Percentiles rank a stretch among this genome's conserved stretches.
Conservation (phyloP, 2,888 invertebrate species). For the Pammene fasciana region DNA sequence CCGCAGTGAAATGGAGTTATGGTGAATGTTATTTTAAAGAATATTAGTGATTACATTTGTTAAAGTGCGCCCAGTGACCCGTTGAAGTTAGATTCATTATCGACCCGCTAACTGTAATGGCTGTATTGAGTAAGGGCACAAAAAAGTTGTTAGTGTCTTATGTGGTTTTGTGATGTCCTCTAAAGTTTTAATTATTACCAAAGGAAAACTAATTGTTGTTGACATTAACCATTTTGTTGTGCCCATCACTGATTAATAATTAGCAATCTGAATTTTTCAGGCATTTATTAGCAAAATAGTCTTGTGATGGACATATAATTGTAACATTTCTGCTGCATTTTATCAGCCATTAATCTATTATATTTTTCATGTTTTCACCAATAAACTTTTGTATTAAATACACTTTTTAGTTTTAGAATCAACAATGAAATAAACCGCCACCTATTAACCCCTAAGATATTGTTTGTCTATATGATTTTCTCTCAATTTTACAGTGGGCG, state of each 20-base stretch:
- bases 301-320: slow-evolving; percentile 81
- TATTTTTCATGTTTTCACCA: slow-evolving; percentile 84
- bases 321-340: slow-evolving; percentile 84
- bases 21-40: slow-evolving; percentile 74
- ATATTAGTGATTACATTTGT: slow-evolving; percentile 69
- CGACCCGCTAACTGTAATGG: slow-evolving; percentile 73
- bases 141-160: slow-evolving; percentile 81
- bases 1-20: slow-evolving; percentile 80
- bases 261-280: slow-evolving; percentile 80
- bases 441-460: slow-evolving; percentile 76
- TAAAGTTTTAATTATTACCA: slow-evolving; percentile 69
- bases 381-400: slow-evolving; percentile 84
- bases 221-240: slow-evolving; percentile 83
- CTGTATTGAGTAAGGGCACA: slow-evolving; percentile 79
- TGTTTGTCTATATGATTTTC: slow-evolving; percentile 57
- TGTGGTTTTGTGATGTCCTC: slow-evolving; percentile 77
- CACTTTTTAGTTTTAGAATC: slow-evolving; percentile 84
- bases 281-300: slow-evolving; percentile 82
- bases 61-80: slow-evolving; percentile 71
- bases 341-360: slow-evolving; percentile 84
- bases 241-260: slow-evolving; percentile 72
- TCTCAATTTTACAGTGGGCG: slow-evolving; percentile 29
- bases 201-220: slow-evolving; percentile 67
- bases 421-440: slow-evolving; percentile 80
- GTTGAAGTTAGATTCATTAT: slow-evolving; percentile 65